Evolutionary conservation across 2,797 vertebrate species (phyloP).

Genomic region (Acanthurus leucopareius): DNA sequence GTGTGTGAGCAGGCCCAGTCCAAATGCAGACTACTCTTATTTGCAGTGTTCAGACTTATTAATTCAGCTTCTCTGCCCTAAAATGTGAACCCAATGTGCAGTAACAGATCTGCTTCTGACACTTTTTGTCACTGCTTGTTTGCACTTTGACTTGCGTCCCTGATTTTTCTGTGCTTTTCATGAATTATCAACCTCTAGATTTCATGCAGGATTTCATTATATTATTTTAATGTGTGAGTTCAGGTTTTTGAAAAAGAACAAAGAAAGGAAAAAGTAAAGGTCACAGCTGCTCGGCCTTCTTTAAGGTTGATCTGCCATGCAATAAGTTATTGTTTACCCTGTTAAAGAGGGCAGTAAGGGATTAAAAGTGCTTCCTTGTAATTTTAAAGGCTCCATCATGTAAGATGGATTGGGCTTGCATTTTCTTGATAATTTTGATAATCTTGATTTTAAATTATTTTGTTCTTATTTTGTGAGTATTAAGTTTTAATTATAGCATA

Average conservation of each 20-base stretch:
- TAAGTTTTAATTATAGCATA: conserved; percentile 48
- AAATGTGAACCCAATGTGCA: neutral
- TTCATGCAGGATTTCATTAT: neutral
- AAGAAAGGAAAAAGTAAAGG: neutral
- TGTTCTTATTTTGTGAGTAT: conserved; percentile 29
- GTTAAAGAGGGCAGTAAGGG: conserved; percentile 44
- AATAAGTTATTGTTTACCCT: conserved; percentile 57
- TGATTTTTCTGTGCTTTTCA: neutral
- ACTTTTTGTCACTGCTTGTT: neutral
- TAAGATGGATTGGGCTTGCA: conserved; percentile 25
- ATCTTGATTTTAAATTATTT: conserved; percentile 69
- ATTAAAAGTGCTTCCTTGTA: conserved; percentile 55
- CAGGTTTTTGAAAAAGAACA: neutral
- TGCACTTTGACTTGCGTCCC: neutral
- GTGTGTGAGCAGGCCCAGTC: no score
- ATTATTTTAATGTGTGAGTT: neutral
- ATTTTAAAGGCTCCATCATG: conserved; percentile 47
- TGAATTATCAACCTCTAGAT: neutral
- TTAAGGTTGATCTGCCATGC: conserved; percentile 51
- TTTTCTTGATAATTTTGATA: conserved; percentile 62
- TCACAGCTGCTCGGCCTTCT: neutral
- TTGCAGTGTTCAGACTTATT: neutral
- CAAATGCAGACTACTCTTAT: conserved; percentile 1
- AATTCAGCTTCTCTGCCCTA: conserved; percentile 1
- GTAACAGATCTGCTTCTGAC: neutral